Percentiles rank a stretch among this genome's conserved stretches.
Evolutionary conservation across 2,113 vertebrate species (phyloP).

Genomic region (Pyxicephalus adspersus): DNA sequence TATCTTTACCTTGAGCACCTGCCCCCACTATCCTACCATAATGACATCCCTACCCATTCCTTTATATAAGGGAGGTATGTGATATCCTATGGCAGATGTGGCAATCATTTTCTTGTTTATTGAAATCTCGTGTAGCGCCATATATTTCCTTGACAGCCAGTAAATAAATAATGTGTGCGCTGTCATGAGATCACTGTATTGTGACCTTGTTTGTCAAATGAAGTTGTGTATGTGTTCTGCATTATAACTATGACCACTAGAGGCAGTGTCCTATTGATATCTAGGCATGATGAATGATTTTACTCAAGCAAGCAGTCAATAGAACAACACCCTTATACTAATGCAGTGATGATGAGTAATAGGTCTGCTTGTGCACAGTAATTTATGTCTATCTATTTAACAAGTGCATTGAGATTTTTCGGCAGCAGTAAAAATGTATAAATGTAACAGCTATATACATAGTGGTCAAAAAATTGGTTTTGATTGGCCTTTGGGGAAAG

Average conservation of each 20-base stretch:
- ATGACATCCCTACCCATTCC: no score
- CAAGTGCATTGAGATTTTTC: no score
- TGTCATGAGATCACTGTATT: not conserved
- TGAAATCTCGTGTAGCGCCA: not conserved
- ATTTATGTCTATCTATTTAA: conserved; percentile 1
- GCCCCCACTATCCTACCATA: no score
- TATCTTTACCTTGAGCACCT: no score
- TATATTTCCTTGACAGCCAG: not conserved
- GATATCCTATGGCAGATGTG: no score
- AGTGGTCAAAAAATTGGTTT: no score
- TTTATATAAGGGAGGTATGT: no score
- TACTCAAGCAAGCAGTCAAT: conserved; percentile 18
- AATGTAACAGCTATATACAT: no score
- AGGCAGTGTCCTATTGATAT: not conserved
- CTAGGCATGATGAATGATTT: conserved; percentile 6
- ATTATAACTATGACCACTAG: not conserved
- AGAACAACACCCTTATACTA: conserved; percentile 1
- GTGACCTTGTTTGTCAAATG: not conserved
- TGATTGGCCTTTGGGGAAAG: no score
- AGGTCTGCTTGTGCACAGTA: not conserved
- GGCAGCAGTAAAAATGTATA: no score
- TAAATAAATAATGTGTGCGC: not conserved
- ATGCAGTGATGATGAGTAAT: conserved; percentile 18
- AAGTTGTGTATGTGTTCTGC: no score
- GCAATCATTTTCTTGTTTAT: conserved; percentile 7